Evolutionary conservation across 35 echinoderm and acorn worm genomes (phyloP), one percentile per base, ranked within the genome.

Genomic region (Heliocidaris erythrogramma): DNA sequence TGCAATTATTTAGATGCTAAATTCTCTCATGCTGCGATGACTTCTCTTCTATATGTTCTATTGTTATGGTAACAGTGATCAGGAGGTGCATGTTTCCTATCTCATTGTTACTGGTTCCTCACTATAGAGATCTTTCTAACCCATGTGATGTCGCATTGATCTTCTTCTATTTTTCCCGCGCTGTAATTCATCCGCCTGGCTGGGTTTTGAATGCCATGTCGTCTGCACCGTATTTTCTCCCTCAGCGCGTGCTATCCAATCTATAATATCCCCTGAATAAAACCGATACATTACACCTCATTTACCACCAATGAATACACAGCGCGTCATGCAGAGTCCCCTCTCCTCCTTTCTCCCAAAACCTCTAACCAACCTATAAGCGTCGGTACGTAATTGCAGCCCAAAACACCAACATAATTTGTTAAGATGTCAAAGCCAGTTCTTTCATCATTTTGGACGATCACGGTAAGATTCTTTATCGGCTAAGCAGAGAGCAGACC

Each of bases 271-370:
- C 87, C 47, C 87, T 27, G 47, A 89, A 89, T 89, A 89, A 89
- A 78, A 89, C 87, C 87, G 87, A 89, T 89, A 89, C 87, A n/a
- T 89, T 48, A 89, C 87, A 89, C 87, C 87, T 89, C 31, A 89
- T 89, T 89, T 32, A 89, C 2, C 47, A 47, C 47, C 31, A 89
- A 89, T 31, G 87, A 89, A 48, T 30, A 89, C 9, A 11, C 31
- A 12, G 29, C 87, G 87, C 47, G 87, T 48, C 87, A 89, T 17
- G 31, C 31, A 42, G 87, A 89, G 31, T 35, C 31, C 87, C 17
- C 42, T 89, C 87, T 88, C 16, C 86, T 88, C 31, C 12, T 48
- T 29, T 30, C 32, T 89, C 65, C 17, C 18, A 21, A 78, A 8
- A 78, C 65, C 65, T 5, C 65, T 78, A 21, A n/a, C 27, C 65